These are phyloP conservation scores for Didymodactylos carnosus DNA, from an alignment of 2,888 invertebrate species.

Conservation along the genomic window DNA sequence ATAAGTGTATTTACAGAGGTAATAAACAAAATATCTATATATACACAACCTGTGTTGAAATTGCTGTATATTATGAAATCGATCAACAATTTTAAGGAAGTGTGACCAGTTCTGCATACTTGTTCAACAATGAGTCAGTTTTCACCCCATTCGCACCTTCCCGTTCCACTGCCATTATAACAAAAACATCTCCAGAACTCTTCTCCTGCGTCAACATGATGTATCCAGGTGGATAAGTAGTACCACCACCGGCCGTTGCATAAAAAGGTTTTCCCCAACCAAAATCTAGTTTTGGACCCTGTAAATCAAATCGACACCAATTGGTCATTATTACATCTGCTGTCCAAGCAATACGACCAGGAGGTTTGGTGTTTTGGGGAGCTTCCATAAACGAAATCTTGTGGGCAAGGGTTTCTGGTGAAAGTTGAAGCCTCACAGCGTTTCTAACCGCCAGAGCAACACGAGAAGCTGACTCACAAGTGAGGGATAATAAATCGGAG, in stretches of 20 bases:
- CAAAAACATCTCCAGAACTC: neutral
- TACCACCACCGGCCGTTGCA: neutral
- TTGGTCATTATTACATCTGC: neutral
- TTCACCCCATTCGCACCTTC: neutral
- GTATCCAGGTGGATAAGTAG: neutral
- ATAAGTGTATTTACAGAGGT: too few species aligned
- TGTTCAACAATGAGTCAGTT: neutral
- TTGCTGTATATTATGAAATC: neutral
- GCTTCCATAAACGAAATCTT: neutral
- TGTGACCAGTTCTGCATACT: neutral
- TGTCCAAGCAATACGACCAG: neutral
- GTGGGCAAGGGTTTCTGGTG: neutral
- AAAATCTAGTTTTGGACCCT: neutral
- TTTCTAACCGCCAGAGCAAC: neutral
- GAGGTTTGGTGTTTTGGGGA: neutral
- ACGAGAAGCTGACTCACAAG: neutral
- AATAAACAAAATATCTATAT: too few species aligned
- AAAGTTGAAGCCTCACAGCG: neutral
- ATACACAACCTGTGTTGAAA: too few species aligned
- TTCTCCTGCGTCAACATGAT: neutral
- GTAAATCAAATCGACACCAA: conserved; percentile 1
- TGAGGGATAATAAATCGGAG: neutral
- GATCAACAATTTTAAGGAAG: neutral
- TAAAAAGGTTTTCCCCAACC: neutral
- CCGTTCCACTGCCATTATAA: neutral